Evolutionary conservation across 2,113 vertebrate genomes (phyloP), one percentile per base, ranked within the genome.

Genomic region (Pseudorasbora parva): DNA sequence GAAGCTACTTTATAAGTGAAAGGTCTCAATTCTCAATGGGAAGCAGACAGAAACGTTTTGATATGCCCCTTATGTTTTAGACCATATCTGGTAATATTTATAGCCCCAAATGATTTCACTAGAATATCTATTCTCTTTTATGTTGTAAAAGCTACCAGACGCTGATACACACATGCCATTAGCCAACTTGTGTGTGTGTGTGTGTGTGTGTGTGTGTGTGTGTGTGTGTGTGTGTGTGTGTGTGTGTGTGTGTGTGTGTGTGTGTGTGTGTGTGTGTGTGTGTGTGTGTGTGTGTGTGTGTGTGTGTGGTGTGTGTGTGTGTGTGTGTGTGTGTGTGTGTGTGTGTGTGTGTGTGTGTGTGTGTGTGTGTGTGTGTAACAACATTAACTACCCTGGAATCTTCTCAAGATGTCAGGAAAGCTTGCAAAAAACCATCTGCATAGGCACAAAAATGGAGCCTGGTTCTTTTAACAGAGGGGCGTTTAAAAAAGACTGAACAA

Each of bases 401-500:
- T 69, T 86, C 64, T 84, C 62, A 80, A 80, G 78, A 80, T 80
- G 72, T 75, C 72, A 68, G 78, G 10, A 81, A 81, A 68, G 78
- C 78, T 81, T 25, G 64, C 45, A 76, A 83, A 88, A 89, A 83
- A 81, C 0, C 73, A 84, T 81, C 79, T 81, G 64, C 78, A 80
- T 51, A 80, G 43, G 60, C 78, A 81, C 62, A 81, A 51, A 76
- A 77, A 66, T 82, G 79, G 75, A 81, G 57, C 84, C 75, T 37
- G 56, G 47, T 80, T 73, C 59, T 87, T 57, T 82, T 82, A 84
- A 87, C 72, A 84, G 82, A 77, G 41, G 71, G 80, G 75, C 83
- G 82, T 78, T 86, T 62, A 82, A 89, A 93, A 91, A 94, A 91
- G 92, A 94, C 89, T 93, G 86, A 92, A 94, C 91, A 91, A 91